A percentile compares a stretch with the other conserved stretches of the same genome.
Conservation (phyloP, 2,113 vertebrate genomes). For the Ondatra zibethicus region DNA sequence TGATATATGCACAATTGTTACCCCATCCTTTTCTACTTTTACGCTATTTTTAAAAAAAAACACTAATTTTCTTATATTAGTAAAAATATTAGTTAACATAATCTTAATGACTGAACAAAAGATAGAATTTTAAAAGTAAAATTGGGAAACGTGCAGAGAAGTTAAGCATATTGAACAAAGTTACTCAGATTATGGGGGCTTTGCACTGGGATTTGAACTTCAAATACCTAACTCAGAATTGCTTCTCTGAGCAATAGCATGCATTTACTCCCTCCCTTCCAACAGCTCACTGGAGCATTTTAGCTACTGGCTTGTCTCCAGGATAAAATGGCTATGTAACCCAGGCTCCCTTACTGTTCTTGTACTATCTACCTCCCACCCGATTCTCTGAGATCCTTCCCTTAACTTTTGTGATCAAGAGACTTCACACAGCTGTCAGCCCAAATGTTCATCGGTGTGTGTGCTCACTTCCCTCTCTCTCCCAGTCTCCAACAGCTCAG, state of each 20-base stretch:
- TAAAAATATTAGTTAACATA: constrained; percentile 43
- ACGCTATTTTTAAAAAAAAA: not conserved
- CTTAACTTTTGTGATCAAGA: not conserved
- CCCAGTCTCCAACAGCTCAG: not conserved
- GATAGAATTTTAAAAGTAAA: not conserved
- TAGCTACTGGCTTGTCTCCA: constrained; percentile 1
- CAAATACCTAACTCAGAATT: not conserved
- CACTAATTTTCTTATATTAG: not conserved
- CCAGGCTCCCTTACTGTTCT: not conserved
- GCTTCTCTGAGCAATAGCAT: not conserved
- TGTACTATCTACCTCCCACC: not conserved
- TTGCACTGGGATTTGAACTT: constrained; percentile 17
- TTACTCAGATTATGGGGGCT: not conserved
- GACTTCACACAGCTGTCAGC: not conserved
- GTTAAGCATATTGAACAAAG: constrained; percentile 37
- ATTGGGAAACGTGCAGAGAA: constrained; percentile 4
- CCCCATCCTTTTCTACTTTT: not conserved
- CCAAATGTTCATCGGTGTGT: not conserved
- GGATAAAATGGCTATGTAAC: not conserved
- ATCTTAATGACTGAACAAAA: constrained; percentile 11
- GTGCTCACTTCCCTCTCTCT: not conserved
- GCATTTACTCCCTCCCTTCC: not conserved
- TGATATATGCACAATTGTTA: not conserved
- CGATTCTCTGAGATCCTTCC: not conserved
- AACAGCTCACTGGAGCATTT: not conserved